phyloP scores from a whole-genome alignment of 2,797 vertebrate genomes.

The Lerista edwardsae region DNA sequence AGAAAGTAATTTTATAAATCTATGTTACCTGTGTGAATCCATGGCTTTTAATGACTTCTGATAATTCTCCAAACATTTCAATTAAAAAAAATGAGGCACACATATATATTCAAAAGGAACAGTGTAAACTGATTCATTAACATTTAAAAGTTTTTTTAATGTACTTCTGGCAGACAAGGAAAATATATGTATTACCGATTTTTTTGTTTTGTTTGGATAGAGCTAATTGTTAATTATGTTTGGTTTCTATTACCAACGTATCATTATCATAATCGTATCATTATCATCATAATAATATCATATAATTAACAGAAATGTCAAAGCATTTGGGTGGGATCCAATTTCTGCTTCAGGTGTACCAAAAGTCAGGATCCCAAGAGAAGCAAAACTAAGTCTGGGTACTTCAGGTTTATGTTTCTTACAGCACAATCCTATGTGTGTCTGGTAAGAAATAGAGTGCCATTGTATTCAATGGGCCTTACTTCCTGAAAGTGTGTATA shows the following conservation, averaged over 20 bases:
- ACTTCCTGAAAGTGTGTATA: no score
- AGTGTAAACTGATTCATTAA: conserved; percentile 66
- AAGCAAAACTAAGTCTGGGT: background rate
- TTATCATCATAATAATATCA: no score
- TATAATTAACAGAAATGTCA: conserved; percentile 1
- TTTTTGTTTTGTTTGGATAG: conserved; percentile 35
- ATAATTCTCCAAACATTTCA: conserved; percentile 67
- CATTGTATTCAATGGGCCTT: no score
- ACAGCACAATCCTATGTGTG: no score
- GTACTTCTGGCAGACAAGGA: conserved; percentile 37
- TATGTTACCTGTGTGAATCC: conserved; percentile 69
- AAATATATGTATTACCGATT: conserved; percentile 41
- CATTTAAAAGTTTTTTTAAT: conserved; percentile 60
- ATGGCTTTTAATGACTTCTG: conserved; percentile 67
- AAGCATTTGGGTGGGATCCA: background rate
- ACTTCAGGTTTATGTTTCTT: background rate
- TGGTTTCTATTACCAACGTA: conserved; percentile 33
- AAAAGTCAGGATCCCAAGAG: background rate
- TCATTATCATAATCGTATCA: no score
- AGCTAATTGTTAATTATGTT: conserved; percentile 51
- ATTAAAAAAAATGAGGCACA: conserved; percentile 64
- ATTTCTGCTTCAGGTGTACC: background rate
- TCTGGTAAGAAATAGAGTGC: no score
- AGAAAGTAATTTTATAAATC: conserved; percentile 70
- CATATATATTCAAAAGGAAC: conserved; percentile 56